phyloP scores from a whole-genome alignment of 2,797 vertebrate genomes.

The Amazona ochrocephala region DNA sequence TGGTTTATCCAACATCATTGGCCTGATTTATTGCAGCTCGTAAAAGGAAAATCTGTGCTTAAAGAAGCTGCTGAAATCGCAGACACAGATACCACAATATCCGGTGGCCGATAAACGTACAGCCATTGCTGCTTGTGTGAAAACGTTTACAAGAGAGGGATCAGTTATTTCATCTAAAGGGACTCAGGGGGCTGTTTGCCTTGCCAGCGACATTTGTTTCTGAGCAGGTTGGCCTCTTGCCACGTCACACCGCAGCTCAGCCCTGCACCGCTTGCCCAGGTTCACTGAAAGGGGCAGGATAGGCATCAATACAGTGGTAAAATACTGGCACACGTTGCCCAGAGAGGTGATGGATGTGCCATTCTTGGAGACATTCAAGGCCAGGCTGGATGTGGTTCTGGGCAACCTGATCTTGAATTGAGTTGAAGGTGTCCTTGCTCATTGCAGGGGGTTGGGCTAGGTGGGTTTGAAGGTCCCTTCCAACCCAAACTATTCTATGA shows the following conservation, averaged over 20 bases:
- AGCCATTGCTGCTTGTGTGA: not conserved
- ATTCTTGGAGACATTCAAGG: too few relatives aligned
- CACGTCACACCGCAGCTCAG: accelerated
- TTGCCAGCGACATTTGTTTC: not conserved
- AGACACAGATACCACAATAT: not conserved
- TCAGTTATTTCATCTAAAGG: not conserved
- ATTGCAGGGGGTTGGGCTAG: not conserved
- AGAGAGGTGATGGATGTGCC: not conserved
- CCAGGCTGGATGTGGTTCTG: not conserved
- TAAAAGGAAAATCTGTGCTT: not conserved
- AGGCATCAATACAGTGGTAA: not conserved
- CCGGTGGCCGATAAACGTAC: not conserved
- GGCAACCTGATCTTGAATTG: not conserved
- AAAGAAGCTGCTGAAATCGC: not conserved
- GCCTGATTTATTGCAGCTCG: not conserved
- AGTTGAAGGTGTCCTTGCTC: not conserved
- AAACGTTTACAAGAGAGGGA: not conserved
- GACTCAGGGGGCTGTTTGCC: not conserved
- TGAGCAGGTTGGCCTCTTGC: not conserved
- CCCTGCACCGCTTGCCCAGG: accelerated
- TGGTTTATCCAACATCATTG: not conserved
- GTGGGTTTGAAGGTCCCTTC: not conserved
- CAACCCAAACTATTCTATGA: not conserved
- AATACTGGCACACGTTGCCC: not conserved
- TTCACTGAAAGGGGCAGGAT: not conserved